Evolutionary conservation across 2,888 invertebrate species (phyloP), one percentile per base, ranked within the genome.

Genomic region (Meiosimyza platycephala): DNA sequence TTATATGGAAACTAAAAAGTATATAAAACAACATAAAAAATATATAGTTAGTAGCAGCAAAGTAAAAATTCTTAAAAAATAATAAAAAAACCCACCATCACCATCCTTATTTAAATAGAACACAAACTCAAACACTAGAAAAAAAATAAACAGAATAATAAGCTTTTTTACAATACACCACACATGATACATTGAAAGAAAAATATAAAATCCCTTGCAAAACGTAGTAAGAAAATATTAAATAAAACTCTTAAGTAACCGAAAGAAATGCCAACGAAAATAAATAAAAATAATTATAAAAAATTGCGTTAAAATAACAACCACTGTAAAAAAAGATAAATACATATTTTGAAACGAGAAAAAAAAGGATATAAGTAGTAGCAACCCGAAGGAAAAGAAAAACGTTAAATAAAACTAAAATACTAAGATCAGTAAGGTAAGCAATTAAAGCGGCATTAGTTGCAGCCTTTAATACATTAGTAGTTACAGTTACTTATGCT

Each of bases 261-360:
- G 18, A 72, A 55, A 66, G 50, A 63, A 75, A 76, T 69, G 73
- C 65, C 72, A 72, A 68, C 67, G 75, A 74, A 74, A 74, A 72
- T 71, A 72, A 18, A 54, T 62, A 40, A 65, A 67, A 65, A 54
- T 59, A n/a, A 33, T 48, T 62, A 71, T 51, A 18, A 59, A 63
- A 67, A 55, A 67, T 28, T 28, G 28, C 28, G 28, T 28, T 55
- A n/a, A 57, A 63, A 66, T 47, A 74, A 63, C 22, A 33, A n/a
- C n/a, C 12, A 13, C 50, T 52, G 12, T 62, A 63, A 40, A 50
- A n/a, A 48, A 64, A 16, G 16, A 57, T 18, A 28, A 52, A 50
- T 15, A 47, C 18, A 47, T 13, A 47, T n/a, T 48, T 40, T 60
- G 15, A 15, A 15, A 33, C 40, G 15, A 7, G 3, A 60, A 33